phyloP scores from a whole-genome alignment of 2,888 invertebrate species.

The Griposia aprilina region DNA sequence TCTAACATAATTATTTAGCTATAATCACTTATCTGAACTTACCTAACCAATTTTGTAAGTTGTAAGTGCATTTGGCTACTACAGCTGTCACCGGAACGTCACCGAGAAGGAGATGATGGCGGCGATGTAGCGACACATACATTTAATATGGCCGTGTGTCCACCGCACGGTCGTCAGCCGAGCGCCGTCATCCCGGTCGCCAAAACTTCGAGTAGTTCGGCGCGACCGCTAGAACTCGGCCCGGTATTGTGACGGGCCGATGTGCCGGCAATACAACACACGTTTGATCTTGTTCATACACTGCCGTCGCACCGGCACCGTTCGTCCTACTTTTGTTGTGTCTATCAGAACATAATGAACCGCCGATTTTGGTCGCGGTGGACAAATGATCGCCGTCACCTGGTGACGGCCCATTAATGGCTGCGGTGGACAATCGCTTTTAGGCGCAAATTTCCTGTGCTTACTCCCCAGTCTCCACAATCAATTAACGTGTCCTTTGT shows the following conservation, averaged over 20 bases:
- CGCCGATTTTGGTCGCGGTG: not conserved
- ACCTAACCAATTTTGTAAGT: not conserved
- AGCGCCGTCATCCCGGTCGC: not conserved
- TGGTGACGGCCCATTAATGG: not conserved
- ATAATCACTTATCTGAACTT: not conserved
- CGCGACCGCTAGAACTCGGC: not conserved
- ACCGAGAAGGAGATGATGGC: not conserved
- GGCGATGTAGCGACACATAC: not conserved
- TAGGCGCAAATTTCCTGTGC: not conserved
- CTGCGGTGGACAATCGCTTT: not conserved
- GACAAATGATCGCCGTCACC: not conserved
- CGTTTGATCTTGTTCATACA: not conserved
- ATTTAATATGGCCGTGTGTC: not conserved
- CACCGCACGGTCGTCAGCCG: not conserved
- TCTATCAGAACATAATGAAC: not conserved
- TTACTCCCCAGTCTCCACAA: slow-evolving; percentile 15
- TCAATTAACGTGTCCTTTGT: slow-evolving; percentile 50
- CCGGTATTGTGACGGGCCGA: not conserved
- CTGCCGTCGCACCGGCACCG: not conserved
- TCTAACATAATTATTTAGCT: not conserved
- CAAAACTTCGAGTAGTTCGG: not conserved
- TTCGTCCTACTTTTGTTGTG: not conserved
- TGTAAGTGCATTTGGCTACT: not conserved
- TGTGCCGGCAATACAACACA: not conserved
- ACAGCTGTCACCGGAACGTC: not conserved